Conservation (phyloP, 2,797 vertebrate species). For the Siniperca scherzeri region DNA sequence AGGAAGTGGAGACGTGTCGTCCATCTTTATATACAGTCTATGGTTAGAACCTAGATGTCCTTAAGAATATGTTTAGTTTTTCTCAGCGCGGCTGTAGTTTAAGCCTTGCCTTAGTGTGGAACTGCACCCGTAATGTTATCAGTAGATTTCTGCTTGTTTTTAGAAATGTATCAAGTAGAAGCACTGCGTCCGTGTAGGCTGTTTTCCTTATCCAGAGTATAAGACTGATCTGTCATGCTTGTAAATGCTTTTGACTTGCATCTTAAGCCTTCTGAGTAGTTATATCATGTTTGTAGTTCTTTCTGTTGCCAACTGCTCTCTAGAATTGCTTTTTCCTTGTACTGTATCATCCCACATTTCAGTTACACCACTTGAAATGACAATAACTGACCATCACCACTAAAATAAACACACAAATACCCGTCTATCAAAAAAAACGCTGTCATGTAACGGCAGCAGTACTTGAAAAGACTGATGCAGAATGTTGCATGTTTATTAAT, state of each 20-base stretch:
- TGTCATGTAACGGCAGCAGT: not conserved
- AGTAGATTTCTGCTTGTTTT: constrained; percentile 53
- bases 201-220: constrained; percentile 5
- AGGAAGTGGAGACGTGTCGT: no score
- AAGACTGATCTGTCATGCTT: constrained; percentile 30
- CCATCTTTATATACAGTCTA: no score
- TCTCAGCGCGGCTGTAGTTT: constrained; percentile 22
- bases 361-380: constrained; percentile 7
- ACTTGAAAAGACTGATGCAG: not conserved
- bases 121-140: not conserved
- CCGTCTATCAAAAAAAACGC: not conserved
- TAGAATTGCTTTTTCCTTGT: not conserved
- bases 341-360: not conserved
- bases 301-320: constrained; percentile 17
- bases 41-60: constrained; percentile 47
- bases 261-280: constrained; percentile 26
- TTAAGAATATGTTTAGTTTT: constrained; percentile 17
- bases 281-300: constrained; percentile 22
- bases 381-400: not conserved
- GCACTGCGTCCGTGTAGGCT: not conserved
- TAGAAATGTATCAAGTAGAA: constrained; percentile 56
- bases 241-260: constrained; percentile 24
- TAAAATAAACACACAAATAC: not conserved
- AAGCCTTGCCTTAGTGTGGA: constrained; percentile 21
- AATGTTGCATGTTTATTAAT: not conserved